phyloP scores from a whole-genome alignment of 2,797 vertebrate species.

The Cirrhinus molitorella region DNA sequence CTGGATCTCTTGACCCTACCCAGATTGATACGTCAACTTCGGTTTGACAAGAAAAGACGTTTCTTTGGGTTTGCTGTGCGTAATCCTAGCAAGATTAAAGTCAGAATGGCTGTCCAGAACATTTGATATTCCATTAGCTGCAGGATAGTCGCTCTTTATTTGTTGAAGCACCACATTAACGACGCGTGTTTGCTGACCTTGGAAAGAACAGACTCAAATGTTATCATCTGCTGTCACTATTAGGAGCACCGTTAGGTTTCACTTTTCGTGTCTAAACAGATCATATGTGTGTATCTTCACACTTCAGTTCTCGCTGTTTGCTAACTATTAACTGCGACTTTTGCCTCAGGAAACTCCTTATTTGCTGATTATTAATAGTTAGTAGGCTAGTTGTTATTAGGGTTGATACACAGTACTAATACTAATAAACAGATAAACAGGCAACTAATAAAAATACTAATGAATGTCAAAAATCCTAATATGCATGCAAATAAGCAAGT shows the following conservation, averaged over 20 bases:
- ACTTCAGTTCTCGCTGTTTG: background rate
- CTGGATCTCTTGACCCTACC: slow-evolving; percentile 38
- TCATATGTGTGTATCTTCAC: too few species aligned
- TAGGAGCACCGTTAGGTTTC: background rate
- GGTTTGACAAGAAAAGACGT: slow-evolving; percentile 46
- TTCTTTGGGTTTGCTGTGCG: slow-evolving; percentile 42
- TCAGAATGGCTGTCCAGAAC: slow-evolving; percentile 21
- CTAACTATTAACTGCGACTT: background rate
- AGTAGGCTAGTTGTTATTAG: background rate
- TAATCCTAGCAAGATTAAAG: slow-evolving; percentile 53
- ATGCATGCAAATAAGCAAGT: background rate
- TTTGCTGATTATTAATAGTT: background rate
- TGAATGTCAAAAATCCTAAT: background rate
- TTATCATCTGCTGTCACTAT: slow-evolving; percentile 30
- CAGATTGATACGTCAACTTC: slow-evolving; percentile 47
- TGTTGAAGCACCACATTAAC: slow-evolving; percentile 39
- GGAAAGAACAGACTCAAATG: slow-evolving; percentile 44
- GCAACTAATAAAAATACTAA: background rate
- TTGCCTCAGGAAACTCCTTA: background rate
- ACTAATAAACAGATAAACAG: too few species aligned
- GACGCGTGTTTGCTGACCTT: slow-evolving; percentile 48
- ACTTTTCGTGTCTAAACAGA: background rate
- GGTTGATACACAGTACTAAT: too few species aligned
- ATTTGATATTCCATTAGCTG: slow-evolving; percentile 50
- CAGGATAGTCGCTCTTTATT: slow-evolving; percentile 27